Conservation (phyloP, 2,888 invertebrate species). For the Parnassius apollo region DNA sequence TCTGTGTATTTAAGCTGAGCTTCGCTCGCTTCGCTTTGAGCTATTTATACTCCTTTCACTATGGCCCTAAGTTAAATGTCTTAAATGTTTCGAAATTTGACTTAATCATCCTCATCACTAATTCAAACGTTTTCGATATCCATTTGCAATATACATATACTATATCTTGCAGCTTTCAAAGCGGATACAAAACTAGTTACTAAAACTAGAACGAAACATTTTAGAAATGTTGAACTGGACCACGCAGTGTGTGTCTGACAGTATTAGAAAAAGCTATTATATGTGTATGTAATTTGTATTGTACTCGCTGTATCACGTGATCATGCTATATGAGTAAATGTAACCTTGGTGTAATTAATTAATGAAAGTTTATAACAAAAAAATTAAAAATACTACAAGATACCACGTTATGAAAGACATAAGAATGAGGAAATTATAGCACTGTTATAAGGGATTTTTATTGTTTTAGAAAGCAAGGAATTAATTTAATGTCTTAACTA, state of each 20-base stretch:
- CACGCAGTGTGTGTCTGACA: constrained; percentile 10
- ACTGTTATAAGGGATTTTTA: no score
- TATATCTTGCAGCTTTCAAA: constrained; percentile 14
- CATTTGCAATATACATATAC: constrained; percentile 15
- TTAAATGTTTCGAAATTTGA: background rate
- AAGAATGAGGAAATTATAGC: no score
- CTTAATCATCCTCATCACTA: constrained; percentile 17
- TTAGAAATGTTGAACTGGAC: constrained; percentile 20
- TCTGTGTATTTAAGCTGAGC: no score
- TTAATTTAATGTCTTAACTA: no score
- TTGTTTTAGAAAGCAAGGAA: no score
- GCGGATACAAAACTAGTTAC: constrained; percentile 24
- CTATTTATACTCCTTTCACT: constrained; percentile 1
- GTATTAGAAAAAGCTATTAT: background rate
- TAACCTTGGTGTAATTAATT: constrained; percentile 5
- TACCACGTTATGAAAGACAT: no score
- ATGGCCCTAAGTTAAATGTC: background rate
- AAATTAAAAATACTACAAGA: no score
- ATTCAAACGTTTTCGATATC: constrained; percentile 14
- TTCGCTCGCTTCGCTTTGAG: no score
- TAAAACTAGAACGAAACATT: constrained; percentile 26
- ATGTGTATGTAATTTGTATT: no score
- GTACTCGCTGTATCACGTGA: background rate
- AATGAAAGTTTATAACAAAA: background rate
- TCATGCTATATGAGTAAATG: background rate